These are phyloP conservation scores for Tetropium fuscum DNA, from an alignment of 2,888 invertebrate species.

Conservation along the genomic window DNA sequence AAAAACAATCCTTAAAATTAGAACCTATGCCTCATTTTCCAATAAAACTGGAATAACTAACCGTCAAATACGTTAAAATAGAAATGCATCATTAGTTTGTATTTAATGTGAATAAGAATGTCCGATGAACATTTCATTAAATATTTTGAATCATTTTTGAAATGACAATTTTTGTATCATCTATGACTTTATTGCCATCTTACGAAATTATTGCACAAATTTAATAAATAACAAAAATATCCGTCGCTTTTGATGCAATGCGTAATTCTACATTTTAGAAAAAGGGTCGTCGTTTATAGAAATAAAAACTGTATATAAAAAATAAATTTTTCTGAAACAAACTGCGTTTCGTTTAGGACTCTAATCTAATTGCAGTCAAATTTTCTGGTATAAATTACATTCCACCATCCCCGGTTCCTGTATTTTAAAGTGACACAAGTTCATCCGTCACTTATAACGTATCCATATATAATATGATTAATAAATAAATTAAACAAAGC, in stretches of 20 bases:
- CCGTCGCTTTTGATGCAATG: constrained; percentile 35
- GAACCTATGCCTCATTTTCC: constrained; percentile 55
- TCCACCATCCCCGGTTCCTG: too few relatives aligned
- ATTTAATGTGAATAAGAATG: constrained; percentile 57
- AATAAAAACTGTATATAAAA: constrained; percentile 12
- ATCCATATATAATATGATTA: too few relatives aligned
- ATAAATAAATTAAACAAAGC: too few relatives aligned
- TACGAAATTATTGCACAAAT: constrained; percentile 37
- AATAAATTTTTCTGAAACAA: constrained; percentile 5
- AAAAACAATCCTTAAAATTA: too few relatives aligned
- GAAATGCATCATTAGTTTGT: constrained; percentile 54
- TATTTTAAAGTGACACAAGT: too few relatives aligned
- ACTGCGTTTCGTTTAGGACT: too few relatives aligned
- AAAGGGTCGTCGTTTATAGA: constrained; percentile 8
- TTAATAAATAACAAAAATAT: constrained; percentile 24
- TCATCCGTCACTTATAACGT: too few relatives aligned
- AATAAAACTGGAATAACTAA: constrained; percentile 67
- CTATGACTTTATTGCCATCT: constrained; percentile 38
- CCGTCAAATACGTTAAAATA: constrained; percentile 54
- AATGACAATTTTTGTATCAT: constrained; percentile 42
- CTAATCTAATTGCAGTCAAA: too few relatives aligned
- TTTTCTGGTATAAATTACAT: too few relatives aligned
- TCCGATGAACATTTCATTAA: constrained; percentile 44
- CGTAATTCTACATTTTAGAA: constrained; percentile 23
- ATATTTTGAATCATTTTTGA: constrained; percentile 48